Evolutionary conservation across 1,140 invertebrate genomes (phyloP), one percentile per base, ranked within the genome.

Genomic region (Heliconius himera): DNA sequence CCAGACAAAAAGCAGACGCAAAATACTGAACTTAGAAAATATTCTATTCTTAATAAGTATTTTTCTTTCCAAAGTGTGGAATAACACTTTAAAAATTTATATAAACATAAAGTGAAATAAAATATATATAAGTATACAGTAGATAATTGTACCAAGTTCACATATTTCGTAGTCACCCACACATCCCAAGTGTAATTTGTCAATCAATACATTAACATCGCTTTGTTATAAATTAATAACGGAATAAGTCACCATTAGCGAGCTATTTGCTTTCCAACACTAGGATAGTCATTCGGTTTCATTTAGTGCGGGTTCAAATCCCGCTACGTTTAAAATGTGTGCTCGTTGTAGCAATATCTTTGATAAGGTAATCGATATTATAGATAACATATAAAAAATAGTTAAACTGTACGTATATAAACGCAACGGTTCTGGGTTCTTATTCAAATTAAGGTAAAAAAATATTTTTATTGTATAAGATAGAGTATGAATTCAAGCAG

Each of bases 221-320:
- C 54, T 79, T 70, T 79, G 78, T 71, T 79, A 75, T 79, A 73
- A 79, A 79, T 79, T 79, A 79, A 71, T 66, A 66, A 66, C 73
- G 20, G 33, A 66, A 74, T 70, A 75, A 66, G 60, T 66, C 60
- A 66, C 60, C 9, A 66, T 66, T 66, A 66, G 60, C 60, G 60
- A 66, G 22, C 60, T 22, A 22, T 66, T 66, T 66, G 26, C 26
- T 29, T 11, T 18, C 26, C 26, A 29, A 29, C 60, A 29, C 60
- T 66, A 29, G 60, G 9, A 4, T 8, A 26, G 11, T 3, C 26
- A 29, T 29, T 66, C 13, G 60, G 60, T 11, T 66, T 66, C 60
- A 11, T 29, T 66, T 29, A 4, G 6, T 6, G 33, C 33, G 33
- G 33, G 6, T 36, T 36, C 33, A 36, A 36, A 36, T 36, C 33